phyloP scores from a whole-genome alignment of 2,113 vertebrate genomes.

The Taxidea taxus region DNA sequence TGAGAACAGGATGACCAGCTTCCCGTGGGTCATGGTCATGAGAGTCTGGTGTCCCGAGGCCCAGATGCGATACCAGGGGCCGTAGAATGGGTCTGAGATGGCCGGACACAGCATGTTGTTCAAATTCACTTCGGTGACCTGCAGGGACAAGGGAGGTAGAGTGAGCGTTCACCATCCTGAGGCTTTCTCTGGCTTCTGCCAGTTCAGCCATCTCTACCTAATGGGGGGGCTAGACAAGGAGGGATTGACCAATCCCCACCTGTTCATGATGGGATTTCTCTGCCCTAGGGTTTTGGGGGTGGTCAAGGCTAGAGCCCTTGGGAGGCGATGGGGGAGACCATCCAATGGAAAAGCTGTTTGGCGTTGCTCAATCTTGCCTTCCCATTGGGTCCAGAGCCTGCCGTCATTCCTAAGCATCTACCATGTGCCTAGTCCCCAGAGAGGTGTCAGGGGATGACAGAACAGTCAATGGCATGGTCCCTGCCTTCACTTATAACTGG shows the following conservation, averaged over 20 bases:
- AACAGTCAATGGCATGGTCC: neutral
- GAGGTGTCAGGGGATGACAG: neutral
- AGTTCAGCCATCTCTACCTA: slow-evolving; percentile 69
- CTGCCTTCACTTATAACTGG: neutral
- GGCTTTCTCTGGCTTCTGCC: slow-evolving; percentile 74
- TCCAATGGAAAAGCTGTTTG: neutral
- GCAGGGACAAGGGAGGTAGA: slow-evolving; percentile 78
- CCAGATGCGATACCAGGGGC: slow-evolving; percentile 98
- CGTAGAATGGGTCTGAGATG: slow-evolving; percentile 97
- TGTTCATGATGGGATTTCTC: slow-evolving; percentile 48
- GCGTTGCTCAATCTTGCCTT: slow-evolving; percentile 23
- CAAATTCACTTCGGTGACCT: slow-evolving; percentile 98
- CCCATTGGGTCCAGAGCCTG: neutral
- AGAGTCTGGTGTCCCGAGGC: slow-evolving; percentile 96
- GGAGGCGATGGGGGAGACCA: neutral
- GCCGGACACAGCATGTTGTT: slow-evolving; percentile 99
- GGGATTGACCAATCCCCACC: slow-evolving; percentile 73
- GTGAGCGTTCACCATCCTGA: slow-evolving; percentile 68
- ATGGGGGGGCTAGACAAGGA: slow-evolving; percentile 55
- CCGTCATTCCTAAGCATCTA: slow-evolving; percentile 4
- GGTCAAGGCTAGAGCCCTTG: neutral
- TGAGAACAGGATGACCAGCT: slow-evolving; percentile 91
- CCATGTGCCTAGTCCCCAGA: neutral
- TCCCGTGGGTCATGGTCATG: slow-evolving; percentile 96
- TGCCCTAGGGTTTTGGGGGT: neutral